phyloP scores from a whole-genome alignment of 1,140 invertebrate species.

The Acromyrmex heyeri region DNA sequence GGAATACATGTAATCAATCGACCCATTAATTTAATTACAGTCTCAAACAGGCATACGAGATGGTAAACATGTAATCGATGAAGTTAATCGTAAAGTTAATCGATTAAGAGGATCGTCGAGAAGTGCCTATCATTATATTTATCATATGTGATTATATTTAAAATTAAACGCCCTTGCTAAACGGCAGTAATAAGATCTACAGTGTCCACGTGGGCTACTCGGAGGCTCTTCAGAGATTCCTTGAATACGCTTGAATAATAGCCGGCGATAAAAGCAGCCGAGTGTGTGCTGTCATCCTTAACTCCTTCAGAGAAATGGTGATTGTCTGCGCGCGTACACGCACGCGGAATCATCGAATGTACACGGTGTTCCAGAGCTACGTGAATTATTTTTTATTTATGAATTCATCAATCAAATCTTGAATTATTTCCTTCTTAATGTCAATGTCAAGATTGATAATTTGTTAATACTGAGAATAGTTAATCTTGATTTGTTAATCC shows the following conservation, averaged over 20 bases:
- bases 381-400: not conserved
- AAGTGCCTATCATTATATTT: slow-evolving; percentile 27
- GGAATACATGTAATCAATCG: slow-evolving; percentile 23
- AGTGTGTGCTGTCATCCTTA: slow-evolving; percentile 38
- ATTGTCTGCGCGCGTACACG: slow-evolving; percentile 18
- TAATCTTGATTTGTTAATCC: too few species aligned
- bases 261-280: slow-evolving; percentile 23
- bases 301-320: slow-evolving; percentile 53
- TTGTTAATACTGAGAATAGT: too few species aligned
- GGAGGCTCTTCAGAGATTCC: slow-evolving; percentile 8
- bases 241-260: slow-evolving; percentile 51
- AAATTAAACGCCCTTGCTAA: slow-evolving; percentile 37
- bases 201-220: slow-evolving; percentile 21
- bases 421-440: slow-evolving; percentile 10
- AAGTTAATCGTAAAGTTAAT: slow-evolving; percentile 4
- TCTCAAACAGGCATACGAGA: slow-evolving; percentile 4
- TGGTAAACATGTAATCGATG: slow-evolving; percentile 27
- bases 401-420: not conserved
- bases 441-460: too few species aligned
- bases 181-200: slow-evolving; percentile 31
- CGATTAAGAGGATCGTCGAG: slow-evolving; percentile 24
- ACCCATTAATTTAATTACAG: slow-evolving; percentile 50
- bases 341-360: slow-evolving; percentile 16
- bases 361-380: not conserved
- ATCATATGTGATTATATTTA: slow-evolving; percentile 30